Evolutionary conservation across 2,888 invertebrate species (phyloP), one percentile per base, ranked within the genome.

Genomic region (Lacanobia oleracea): DNA sequence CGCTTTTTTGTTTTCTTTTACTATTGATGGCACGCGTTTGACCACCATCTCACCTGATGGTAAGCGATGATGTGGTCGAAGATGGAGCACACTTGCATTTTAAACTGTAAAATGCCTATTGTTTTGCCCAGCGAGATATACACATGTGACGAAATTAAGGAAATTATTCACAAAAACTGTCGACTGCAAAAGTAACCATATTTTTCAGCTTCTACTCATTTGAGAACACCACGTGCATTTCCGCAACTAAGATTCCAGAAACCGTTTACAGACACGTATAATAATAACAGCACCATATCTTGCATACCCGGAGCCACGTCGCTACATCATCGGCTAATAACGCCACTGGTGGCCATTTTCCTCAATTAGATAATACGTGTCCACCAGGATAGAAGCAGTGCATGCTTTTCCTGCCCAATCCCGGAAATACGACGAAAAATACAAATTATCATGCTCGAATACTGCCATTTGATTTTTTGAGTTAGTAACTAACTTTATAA

Each of bases 351-450:
- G 45, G 45, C 59, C 45, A 67, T 81, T 83, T 80, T 79, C 80
- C 80, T 81, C 83, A 81, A 81, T 74, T 37, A 82, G 62, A 82
- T 82, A 73, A 73, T 78, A 79, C 65, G 62, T 59, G 74, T 45
- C 23, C 23, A 64, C 59, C 65, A 71, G 79, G 68, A 69, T 27
- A 79, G 33, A 50, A 21, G 27, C 56, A 56, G 59, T 53, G 59
- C 64, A 64, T 61, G 53, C 62, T 45, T 73, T 73, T 50, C 74
- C 65, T 66, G 60, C 50, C 59, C 10, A 18, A 45, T 45, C 40
- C 82, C 74, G 62, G 62, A 68, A 53, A 69, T 60, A 48, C 59
- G 7, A n/a, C 50, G n/a, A 59, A 37, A 77, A 56, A 56, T 23
- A 54, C 50, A 56, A 54, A 68, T 18, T 67, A 79, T n/a, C 8